These are phyloP conservation scores for Lacerta agilis DNA, from an alignment of 2,797 vertebrate genomes.

Conservation along the genomic window DNA sequence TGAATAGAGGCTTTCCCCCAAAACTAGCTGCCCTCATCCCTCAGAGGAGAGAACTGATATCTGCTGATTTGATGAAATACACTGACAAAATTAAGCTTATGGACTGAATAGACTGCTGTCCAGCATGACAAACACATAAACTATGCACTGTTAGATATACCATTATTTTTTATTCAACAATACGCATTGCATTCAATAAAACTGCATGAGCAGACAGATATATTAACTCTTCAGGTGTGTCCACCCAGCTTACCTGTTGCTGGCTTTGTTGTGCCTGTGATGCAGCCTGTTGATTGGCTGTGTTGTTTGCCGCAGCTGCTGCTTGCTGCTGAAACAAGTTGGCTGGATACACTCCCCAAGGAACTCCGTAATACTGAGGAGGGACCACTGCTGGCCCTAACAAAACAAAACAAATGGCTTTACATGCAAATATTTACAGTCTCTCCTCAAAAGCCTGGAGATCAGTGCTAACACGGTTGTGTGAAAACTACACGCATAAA, in stretches of 20 bases:
- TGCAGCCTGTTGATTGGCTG: constrained; percentile 92
- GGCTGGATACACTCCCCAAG: constrained; percentile 98
- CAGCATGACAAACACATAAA: background rate
- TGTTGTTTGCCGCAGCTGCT: constrained; percentile 87
- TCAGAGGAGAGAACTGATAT: background rate
- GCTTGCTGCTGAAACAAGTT: constrained; percentile 98
- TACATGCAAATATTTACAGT: background rate
- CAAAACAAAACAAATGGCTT: constrained; percentile 24
- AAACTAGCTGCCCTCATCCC: background rate
- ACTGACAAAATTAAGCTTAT: background rate
- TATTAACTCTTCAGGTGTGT: background rate
- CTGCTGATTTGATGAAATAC: background rate
- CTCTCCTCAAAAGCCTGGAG: background rate
- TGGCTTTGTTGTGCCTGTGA: constrained; percentile 91
- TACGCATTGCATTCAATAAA: background rate
- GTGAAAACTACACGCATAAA: background rate
- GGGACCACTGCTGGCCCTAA: constrained; percentile 96
- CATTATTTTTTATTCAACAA: background rate
- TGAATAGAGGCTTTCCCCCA: background rate
- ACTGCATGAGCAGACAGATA: constrained; percentile 9
- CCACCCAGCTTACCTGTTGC: constrained; percentile 83
- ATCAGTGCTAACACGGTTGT: background rate
- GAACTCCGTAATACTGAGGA: constrained; percentile 97
- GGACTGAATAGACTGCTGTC: background rate
- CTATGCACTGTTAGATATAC: background rate